These are phyloP conservation scores for Myrmecophaga tridactyla DNA, from an alignment of 2,113 vertebrate genomes.

Conservation along the genomic window DNA sequence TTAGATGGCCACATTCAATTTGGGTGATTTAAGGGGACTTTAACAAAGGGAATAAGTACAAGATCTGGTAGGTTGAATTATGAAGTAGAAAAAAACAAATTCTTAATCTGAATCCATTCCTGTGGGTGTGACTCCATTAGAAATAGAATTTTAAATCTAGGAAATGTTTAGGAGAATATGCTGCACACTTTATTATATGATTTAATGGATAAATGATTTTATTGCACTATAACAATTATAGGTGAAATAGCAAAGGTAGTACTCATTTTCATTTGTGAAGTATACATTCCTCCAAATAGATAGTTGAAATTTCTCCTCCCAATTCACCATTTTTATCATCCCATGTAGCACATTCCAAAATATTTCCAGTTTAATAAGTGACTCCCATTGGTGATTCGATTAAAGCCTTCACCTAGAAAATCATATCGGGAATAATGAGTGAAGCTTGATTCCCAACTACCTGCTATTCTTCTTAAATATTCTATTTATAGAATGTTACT, in stretches of 20 bases:
- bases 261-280: not conserved
- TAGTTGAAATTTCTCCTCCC: not conserved
- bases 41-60: not conserved
- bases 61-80: not conserved
- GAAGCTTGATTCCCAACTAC: too few species aligned
- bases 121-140: too few species aligned
- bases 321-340: not conserved
- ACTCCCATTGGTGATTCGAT: not conserved
- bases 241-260: not conserved
- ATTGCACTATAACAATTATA: too few species aligned
- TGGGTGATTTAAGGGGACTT: not conserved
- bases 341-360: not conserved
- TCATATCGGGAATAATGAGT: not conserved
- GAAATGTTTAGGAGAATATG: not conserved
- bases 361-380: not conserved
- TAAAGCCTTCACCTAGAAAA: not conserved
- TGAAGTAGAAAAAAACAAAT: too few species aligned
- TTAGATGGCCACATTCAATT: not conserved
- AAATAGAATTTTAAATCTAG: not conserved
- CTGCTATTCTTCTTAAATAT: too few species aligned
- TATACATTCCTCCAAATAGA: not conserved
- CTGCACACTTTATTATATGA: not conserved
- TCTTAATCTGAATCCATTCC: too few species aligned
- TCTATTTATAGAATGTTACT: not conserved
- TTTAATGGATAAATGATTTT: not conserved